Evolutionary conservation across 2,113 vertebrate genomes (phyloP).

Genomic region (Macrotis lagotis): DNA sequence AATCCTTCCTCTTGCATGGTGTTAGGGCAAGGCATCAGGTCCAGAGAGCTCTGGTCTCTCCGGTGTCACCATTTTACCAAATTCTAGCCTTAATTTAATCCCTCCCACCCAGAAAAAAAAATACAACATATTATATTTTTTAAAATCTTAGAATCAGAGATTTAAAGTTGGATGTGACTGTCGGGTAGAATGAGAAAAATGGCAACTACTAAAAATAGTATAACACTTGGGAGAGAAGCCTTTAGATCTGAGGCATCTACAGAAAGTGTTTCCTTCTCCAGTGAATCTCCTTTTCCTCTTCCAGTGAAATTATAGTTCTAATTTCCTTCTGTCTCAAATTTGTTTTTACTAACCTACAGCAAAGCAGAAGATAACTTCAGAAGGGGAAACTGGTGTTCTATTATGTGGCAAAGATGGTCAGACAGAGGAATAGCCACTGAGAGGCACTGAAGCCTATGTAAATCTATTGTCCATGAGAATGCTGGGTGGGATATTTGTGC

Average conservation of each 20-base stretch:
- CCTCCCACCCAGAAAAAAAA: not conserved
- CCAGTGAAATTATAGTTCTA: too few species aligned
- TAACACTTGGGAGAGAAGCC: not conserved
- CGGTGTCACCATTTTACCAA: not conserved
- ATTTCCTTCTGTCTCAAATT: too few species aligned
- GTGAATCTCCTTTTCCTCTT: too few species aligned
- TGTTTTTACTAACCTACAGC: too few species aligned
- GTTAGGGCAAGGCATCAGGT: not conserved
- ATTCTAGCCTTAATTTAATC: not conserved
- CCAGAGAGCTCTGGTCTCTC: not conserved
- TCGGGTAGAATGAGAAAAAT: not conserved
- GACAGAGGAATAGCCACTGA: not conserved
- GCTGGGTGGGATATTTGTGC: not conserved
- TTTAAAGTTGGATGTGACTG: not conserved
- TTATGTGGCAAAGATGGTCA: not conserved
- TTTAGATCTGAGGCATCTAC: not conserved
- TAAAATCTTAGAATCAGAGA: not conserved
- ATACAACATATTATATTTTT: not conserved
- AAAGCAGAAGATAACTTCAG: too few species aligned
- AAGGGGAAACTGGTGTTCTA: too few species aligned
- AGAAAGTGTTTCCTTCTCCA: too few species aligned
- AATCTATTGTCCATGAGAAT: not conserved
- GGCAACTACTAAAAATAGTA: not conserved
- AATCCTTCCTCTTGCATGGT: too few species aligned
- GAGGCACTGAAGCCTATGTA: not conserved